Percentiles rank a stretch among this genome's conserved stretches.
Conservation (phyloP, 2,888 invertebrate genomes). For the Zygaena filipendulae region DNA sequence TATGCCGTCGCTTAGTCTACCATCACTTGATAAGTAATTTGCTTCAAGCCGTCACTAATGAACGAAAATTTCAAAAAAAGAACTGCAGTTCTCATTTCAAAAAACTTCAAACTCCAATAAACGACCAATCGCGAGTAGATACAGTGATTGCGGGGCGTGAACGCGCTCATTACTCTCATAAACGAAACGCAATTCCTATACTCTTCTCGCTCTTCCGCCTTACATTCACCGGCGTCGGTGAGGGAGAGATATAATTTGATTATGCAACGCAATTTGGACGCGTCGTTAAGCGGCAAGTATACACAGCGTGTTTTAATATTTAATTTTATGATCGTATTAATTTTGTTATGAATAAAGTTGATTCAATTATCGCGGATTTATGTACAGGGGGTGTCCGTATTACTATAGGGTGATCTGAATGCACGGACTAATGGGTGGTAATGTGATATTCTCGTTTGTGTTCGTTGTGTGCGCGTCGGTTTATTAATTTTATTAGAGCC, state of each 20-base stretch:
- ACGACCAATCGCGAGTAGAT: constrained; percentile 43
- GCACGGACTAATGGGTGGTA: constrained; percentile 22
- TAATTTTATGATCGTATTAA: constrained; percentile 57
- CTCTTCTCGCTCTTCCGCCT: constrained; percentile 26
- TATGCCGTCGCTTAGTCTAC: too few species aligned
- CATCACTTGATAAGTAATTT: too few species aligned
- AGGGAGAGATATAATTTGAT: constrained; percentile 25
- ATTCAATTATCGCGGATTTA: constrained; percentile 46
- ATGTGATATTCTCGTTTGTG: constrained; percentile 22
- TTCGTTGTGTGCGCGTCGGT: constrained; percentile 11
- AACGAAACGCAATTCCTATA: constrained; percentile 18
- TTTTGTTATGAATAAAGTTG: constrained; percentile 55
- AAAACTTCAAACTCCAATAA: constrained; percentile 45
- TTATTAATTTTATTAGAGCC: constrained; percentile 14
- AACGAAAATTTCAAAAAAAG: constrained; percentile 46
- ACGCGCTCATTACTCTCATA: constrained; percentile 50
- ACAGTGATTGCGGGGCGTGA: constrained; percentile 59
- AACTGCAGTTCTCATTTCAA: constrained; percentile 30
- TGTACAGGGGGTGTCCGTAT: constrained; percentile 40
- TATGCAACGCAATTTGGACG: constrained; percentile 32
- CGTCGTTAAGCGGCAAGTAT: constrained; percentile 28
- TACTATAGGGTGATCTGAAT: constrained; percentile 34
- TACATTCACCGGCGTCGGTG: constrained; percentile 8
- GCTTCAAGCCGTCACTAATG: constrained; percentile 39
- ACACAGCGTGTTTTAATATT: constrained; percentile 56